Base-by-base conservation (phyloP, 2,113 vertebrate species). In the Osmerus mordax region DNA sequence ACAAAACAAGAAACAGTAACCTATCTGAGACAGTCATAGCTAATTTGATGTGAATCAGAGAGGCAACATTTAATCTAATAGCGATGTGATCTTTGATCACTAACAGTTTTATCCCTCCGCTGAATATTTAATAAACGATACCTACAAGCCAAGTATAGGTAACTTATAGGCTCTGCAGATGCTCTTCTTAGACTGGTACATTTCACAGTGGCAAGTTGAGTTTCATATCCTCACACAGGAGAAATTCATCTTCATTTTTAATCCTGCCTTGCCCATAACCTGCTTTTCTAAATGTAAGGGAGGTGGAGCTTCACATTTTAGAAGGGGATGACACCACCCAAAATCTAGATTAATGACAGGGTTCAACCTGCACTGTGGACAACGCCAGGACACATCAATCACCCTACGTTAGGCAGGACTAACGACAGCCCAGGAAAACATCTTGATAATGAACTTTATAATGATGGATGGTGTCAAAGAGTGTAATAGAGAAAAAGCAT, bases 321-420 rank as follows among this genome's bases (percentile, higher is more conserved):
- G 70, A 70, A 60, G 66, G 54, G 89, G 91, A 93, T 94, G 93
- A 93, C 90, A 92, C 88, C 85, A 84, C 74, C 73, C 82, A 74
- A 93, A 92, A 94, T 92, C 88, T 87, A 94, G 94, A 96, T 93
- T 93, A 93, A 95, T 95, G 92, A 90, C 87, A 84, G 85, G 90
- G 91, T 93, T 93, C 90, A 91, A 89, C 83, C 64, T 71, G 88
- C 80, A 81, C 80, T 80, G 89, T 92, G 90, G 90, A 91, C 91
- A 87, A 85, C 85, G 87, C 15, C 65, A 82, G 86, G 83, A 86
- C 83, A 84, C 90, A 94, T 94, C 93, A 90, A 88, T 92, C 91
- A 90, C 88, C 32, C 72, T 86, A 91, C 90, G 90, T 91, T 91
- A 89, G 81, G 87, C 84, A 85, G 89, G 89, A 94, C 91, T 92